Conservation (phyloP, 2,888 invertebrate genomes). For the Nezara viridula region DNA sequence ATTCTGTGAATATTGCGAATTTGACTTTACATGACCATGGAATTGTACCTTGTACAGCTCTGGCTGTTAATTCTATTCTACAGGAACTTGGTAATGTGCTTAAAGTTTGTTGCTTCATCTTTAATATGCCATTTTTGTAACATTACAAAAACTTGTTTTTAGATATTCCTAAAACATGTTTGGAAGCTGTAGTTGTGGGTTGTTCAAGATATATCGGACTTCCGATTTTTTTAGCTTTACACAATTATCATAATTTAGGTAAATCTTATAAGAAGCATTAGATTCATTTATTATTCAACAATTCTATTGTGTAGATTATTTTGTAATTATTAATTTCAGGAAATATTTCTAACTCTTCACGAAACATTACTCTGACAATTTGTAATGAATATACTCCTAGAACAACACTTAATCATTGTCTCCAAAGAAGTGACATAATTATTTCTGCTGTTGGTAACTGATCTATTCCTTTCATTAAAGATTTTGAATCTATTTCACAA, state of each 20-base stretch:
- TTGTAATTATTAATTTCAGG: neutral
- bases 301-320: neutral
- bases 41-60: constrained; percentile 84
- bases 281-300: neutral
- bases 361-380: constrained; percentile 89
- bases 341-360: neutral
- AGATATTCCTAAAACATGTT: constrained; percentile 85
- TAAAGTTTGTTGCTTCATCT: neutral
- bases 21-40: constrained; percentile 80
- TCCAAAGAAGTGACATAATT: constrained; percentile 83
- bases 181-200: constrained; percentile 90
- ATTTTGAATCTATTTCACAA: no score
- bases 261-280: neutral
- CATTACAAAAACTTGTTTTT: constrained; percentile 67
- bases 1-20: constrained; percentile 85
- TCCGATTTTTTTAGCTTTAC: constrained; percentile 88
- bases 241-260: neutral
- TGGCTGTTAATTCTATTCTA: constrained; percentile 80
- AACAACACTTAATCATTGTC: constrained; percentile 79
- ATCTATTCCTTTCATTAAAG: neutral
- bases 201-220: constrained; percentile 93
- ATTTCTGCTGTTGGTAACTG: constrained; percentile 79
- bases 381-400: constrained; percentile 90
- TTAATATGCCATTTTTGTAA: neutral
- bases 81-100: constrained; percentile 48